Conservation (phyloP, 1,140 invertebrate genomes). For the Caenorhabditis latens region DNA sequence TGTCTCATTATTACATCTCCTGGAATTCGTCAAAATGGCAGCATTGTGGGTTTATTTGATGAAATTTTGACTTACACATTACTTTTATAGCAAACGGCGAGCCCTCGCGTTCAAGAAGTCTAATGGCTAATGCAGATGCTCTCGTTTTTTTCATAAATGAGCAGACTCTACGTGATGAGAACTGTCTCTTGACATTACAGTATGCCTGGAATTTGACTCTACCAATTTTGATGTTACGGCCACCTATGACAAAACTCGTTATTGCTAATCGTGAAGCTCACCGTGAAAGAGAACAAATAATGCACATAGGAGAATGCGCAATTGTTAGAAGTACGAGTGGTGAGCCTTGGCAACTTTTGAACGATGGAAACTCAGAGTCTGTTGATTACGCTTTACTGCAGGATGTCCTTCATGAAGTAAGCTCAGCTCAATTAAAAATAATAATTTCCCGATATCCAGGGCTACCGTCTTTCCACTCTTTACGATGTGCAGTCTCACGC, state of each 20-base stretch:
- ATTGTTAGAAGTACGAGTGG: conserved; percentile 52
- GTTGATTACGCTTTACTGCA: conserved; percentile 66
- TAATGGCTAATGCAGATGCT: conserved; percentile 62
- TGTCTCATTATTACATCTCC: conserved; percentile 62
- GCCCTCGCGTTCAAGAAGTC: not conserved
- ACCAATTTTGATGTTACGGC: conserved; percentile 67
- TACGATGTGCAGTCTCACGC: conserved; percentile 65
- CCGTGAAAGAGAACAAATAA: conserved; percentile 51
- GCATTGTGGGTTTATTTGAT: not conserved
- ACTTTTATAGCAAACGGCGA: not conserved
- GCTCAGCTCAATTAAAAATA: no score
- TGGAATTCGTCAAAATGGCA: conserved; percentile 57
- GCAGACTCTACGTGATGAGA: conserved; percentile 64
- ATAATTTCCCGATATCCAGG: conserved; percentile 39
- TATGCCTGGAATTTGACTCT: conserved; percentile 68
- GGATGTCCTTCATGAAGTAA: conserved; percentile 66
- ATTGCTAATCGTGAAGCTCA: conserved; percentile 61
- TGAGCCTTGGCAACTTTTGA: conserved; percentile 51
- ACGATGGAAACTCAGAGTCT: conserved; percentile 21
- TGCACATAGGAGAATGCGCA: conserved; percentile 57
- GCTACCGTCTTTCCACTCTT: conserved; percentile 63
- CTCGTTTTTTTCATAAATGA: conserved; percentile 68
- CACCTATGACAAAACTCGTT: conserved; percentile 68
- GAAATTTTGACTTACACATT: no score
- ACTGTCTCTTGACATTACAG: conserved; percentile 67